A percentile compares a stretch with the other conserved stretches of the same genome.
Evolutionary conservation across 2,113 vertebrate genomes (phyloP).

Genomic region (Chaenogobius annularis): DNA sequence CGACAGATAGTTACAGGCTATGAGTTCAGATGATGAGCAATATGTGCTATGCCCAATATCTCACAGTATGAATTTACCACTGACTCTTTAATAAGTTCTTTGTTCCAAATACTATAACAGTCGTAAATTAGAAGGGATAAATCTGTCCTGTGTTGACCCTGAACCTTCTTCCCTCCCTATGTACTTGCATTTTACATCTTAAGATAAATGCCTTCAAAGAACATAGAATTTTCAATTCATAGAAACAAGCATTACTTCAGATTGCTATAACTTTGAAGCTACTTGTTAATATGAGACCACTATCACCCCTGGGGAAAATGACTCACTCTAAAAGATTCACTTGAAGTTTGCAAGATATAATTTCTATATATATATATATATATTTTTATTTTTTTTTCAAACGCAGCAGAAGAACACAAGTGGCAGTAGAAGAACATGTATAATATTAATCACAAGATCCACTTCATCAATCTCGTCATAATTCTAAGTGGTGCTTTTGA

Average conservation of each 20-base stretch:
- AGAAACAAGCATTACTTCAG: neutral
- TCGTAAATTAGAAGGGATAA: slow-evolving; percentile 31
- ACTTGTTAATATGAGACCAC: slow-evolving; percentile 5
- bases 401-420: neutral
- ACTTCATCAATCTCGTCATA: neutral
- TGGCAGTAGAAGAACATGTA: neutral
- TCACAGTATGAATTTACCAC: slow-evolving; percentile 64
- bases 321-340: neutral
- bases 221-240: neutral
- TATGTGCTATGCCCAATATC: slow-evolving; percentile 47
- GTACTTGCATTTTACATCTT: slow-evolving; percentile 16
- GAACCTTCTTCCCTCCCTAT: slow-evolving; percentile 10
- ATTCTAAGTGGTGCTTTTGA: neutral
- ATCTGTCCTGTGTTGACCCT: neutral
- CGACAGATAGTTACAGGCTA: slow-evolving; percentile 29
- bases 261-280: neutral
- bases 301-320: neutral
- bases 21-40: slow-evolving; percentile 42
- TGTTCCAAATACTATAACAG: slow-evolving; percentile 15
- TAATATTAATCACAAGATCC: neutral
- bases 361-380: no score
- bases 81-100: slow-evolving; percentile 41
- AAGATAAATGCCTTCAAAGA: slow-evolving; percentile 22
- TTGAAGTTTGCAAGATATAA: neutral
- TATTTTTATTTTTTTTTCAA: no score